A percentile compares a stretch with the other conserved stretches of the same genome.
Evolutionary conservation across 2,888 invertebrate genomes (phyloP).

Genomic region (Willowsia nigromaculata): DNA sequence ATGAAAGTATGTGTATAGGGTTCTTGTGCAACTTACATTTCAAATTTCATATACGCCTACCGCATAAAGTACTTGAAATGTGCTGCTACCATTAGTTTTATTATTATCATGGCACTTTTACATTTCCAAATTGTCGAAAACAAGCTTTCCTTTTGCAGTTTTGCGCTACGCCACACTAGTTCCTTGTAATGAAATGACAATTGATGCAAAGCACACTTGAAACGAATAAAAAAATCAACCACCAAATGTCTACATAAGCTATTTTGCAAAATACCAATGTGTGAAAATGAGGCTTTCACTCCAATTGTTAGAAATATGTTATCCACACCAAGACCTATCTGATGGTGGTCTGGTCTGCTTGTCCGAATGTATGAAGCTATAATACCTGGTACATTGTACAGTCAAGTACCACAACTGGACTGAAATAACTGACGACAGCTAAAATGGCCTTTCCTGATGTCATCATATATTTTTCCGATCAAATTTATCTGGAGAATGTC

Average conservation of each 20-base stretch:
- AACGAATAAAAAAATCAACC: not conserved
- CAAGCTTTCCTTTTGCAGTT: not conserved
- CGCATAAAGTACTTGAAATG: not conserved
- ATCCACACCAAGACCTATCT: not conserved
- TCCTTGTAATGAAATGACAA: not conserved
- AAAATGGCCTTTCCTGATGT: constrained; percentile 12
- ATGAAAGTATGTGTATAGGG: too few relatives aligned
- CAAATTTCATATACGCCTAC: too few relatives aligned
- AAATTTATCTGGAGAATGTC: constrained; percentile 11
- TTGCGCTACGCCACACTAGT: too few relatives aligned
- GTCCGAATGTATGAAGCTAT: not conserved
- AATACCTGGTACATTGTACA: not conserved
- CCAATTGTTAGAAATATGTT: not conserved
- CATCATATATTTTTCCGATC: constrained; percentile 5
- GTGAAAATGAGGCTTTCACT: not conserved
- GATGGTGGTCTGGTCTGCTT: not conserved
- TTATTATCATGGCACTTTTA: not conserved
- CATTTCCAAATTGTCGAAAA: not conserved
- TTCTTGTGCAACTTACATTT: too few relatives aligned
- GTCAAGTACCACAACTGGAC: not conserved
- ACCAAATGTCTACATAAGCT: not conserved
- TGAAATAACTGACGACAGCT: constrained; percentile 12
- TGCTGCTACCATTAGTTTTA: not conserved
- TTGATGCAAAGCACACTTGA: not conserved
- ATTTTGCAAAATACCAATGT: not conserved